Evolutionary conservation across 2,113 vertebrate genomes (phyloP), one percentile per base, ranked within the genome.

Genomic region (Pseudopodoces humilis): DNA sequence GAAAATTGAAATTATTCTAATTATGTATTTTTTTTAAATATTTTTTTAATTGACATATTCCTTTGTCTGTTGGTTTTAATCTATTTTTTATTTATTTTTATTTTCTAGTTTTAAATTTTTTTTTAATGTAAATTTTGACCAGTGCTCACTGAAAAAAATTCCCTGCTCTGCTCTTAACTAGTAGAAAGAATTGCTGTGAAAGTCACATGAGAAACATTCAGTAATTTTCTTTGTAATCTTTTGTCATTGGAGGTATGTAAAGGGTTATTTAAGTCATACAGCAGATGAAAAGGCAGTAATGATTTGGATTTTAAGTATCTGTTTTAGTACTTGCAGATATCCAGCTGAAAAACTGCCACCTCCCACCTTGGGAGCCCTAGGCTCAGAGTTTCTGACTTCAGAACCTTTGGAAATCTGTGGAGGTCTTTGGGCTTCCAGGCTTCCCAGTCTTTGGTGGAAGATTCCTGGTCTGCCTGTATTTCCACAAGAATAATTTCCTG

Each of bases 21-120:
- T 74, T 60, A 46, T 6, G 13, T 25, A 16, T 0, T 10, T 47
- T 84, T 84, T 75, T 16, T 0, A 8, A 21, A n/a, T 52, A 1
- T n/a, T 21, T 24, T 58, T n/a, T 1, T n/a, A 81, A 74, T 25
- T 33, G 47, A 46, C 28, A 35, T 53, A 35, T 59, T 87, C 5
- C 6, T 69, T 77, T 46, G 30, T 80, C 31, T 20, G 37, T 11
- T 82, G 21, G 9, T 90, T 96, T 88, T 63, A 59, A 74, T 82
- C 15, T 17, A 67, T 43, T 53, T 78, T 39, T 39, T 39, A 39
- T 39, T 39, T 39, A 39, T 39, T 39, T 39, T 39, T 39, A 39
- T 39, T 39, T 39, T 39, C 39, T 39, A 39, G 39, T 39, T 39
- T 39, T 39, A 53, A 64, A 15, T 11, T 64, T 79, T 77, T 25